Evolutionary conservation across 2,888 invertebrate species (phyloP).

Genomic region (Listrodromus nycthemerus): DNA sequence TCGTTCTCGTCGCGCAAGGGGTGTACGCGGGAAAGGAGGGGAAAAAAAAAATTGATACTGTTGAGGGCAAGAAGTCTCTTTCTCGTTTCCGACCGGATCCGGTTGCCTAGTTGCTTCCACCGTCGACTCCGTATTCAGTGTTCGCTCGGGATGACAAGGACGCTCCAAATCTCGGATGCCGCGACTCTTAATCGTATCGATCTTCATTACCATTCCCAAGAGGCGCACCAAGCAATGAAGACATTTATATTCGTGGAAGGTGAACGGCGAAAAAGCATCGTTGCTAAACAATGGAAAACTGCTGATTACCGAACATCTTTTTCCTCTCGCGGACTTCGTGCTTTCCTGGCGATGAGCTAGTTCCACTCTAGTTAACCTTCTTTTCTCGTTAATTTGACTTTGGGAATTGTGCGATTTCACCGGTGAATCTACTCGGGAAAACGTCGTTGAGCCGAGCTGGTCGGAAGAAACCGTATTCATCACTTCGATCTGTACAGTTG

Average conservation of each 20-base stretch:
- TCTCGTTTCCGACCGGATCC: slow-evolving; percentile 18
- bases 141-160: background rate
- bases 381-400: background rate
- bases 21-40: slow-evolving; percentile 33
- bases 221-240: slow-evolving; percentile 10
- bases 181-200: slow-evolving; percentile 28
- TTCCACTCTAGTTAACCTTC: background rate
- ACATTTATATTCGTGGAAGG: slow-evolving; percentile 22
- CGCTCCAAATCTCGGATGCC: slow-evolving; percentile 15
- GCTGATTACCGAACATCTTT: background rate
- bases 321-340: background rate
- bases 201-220: slow-evolving; percentile 22
- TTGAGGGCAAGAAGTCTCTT: slow-evolving; percentile 48
- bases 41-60: slow-evolving; percentile 55
- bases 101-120: background rate
- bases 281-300: slow-evolving; percentile 16
- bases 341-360: background rate
- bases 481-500: background rate
- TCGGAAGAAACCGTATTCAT: background rate
- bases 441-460: background rate
- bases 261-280: slow-evolving; percentile 12
- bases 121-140: slow-evolving; percentile 8
- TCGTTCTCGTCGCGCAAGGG: slow-evolving; percentile 28
- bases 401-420: background rate
- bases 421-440: background rate